phyloP scores from a whole-genome alignment of 2,888 invertebrate species.

The Apamea anceps region DNA sequence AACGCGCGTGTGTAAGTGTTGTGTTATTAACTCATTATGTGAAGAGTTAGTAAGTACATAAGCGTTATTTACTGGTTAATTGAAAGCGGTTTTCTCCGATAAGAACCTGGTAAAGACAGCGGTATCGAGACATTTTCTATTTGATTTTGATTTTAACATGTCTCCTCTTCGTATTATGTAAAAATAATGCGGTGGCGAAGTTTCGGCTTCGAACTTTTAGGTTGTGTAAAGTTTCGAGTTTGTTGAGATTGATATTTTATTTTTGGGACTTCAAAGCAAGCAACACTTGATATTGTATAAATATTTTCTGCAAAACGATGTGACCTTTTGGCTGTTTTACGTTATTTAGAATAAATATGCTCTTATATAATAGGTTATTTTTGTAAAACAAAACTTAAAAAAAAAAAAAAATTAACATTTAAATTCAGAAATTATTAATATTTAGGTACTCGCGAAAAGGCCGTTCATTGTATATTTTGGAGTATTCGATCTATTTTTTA shows the following conservation, averaged over 20 bases:
- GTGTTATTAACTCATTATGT: constrained; percentile 90
- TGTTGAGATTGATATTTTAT: constrained; percentile 41
- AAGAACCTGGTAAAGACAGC: constrained; percentile 83
- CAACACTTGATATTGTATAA: constrained; percentile 4
- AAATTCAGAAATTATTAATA: neutral
- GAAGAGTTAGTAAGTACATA: constrained; percentile 89
- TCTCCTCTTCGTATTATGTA: constrained; percentile 59
- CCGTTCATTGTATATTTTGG: too few species aligned
- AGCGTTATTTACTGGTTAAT: constrained; percentile 88
- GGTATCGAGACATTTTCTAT: constrained; percentile 74
- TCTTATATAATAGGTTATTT: too few species aligned
- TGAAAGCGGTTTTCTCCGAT: constrained; percentile 87
- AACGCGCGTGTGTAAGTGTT: constrained; percentile 83
- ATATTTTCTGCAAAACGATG: neutral
- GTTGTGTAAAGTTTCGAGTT: constrained; percentile 31
- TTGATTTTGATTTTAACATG: constrained; percentile 76
- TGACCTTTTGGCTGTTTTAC: constrained; percentile 3
- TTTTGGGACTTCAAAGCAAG: constrained; percentile 34
- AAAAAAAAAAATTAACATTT: neutral
- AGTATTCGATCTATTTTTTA: too few species aligned
- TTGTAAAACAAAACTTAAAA: too few species aligned
- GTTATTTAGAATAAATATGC: neutral
- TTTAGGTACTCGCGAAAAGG: too few species aligned
- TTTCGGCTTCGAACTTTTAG: constrained; percentile 52
- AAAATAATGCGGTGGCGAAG: constrained; percentile 53